Evolutionary conservation across 2,113 vertebrate species (phyloP).

Genomic region (Alouatta palliata): DNA sequence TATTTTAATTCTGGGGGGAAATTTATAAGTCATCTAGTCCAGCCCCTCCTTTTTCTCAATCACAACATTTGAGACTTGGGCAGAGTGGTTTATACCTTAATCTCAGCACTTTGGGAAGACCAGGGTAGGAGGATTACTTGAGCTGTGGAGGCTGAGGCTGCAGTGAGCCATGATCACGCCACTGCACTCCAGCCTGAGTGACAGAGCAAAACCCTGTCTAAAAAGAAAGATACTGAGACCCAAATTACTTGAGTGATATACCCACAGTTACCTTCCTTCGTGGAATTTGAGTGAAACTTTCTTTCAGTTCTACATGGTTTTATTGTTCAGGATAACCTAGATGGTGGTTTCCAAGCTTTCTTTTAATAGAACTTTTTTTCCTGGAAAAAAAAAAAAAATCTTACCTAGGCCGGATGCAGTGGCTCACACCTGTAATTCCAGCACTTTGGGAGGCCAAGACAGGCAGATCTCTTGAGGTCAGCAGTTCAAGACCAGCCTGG

Average conservation of each 20-base stretch:
- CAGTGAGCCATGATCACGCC: too few relatives aligned
- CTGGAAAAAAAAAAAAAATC: background rate
- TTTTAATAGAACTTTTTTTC: constrained; percentile 28
- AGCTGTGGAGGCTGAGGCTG: too few relatives aligned
- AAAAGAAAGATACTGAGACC: background rate
- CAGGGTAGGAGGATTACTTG: too few relatives aligned
- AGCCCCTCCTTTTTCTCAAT: background rate
- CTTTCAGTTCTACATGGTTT: background rate
- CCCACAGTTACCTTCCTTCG: background rate
- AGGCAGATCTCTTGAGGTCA: too few relatives aligned
- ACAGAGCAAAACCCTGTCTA: too few relatives aligned
- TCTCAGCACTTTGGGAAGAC: too few relatives aligned
- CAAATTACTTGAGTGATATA: constrained; percentile 34
- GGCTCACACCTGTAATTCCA: too few relatives aligned
- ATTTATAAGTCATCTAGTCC: background rate
- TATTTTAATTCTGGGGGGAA: constrained; percentile 7
- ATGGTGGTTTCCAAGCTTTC: constrained; percentile 1
- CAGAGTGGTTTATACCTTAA: too few relatives aligned
- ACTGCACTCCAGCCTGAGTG: too few relatives aligned
- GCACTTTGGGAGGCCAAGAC: too few relatives aligned
- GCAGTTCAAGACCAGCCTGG: too few relatives aligned
- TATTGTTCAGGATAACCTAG: background rate
- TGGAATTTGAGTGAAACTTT: constrained; percentile 25
- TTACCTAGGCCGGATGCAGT: background rate
- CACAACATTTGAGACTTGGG: background rate